These are phyloP conservation scores for Saccostrea glomerata DNA, from an alignment of 1,140 invertebrate genomes.

Conservation along the genomic window DNA sequence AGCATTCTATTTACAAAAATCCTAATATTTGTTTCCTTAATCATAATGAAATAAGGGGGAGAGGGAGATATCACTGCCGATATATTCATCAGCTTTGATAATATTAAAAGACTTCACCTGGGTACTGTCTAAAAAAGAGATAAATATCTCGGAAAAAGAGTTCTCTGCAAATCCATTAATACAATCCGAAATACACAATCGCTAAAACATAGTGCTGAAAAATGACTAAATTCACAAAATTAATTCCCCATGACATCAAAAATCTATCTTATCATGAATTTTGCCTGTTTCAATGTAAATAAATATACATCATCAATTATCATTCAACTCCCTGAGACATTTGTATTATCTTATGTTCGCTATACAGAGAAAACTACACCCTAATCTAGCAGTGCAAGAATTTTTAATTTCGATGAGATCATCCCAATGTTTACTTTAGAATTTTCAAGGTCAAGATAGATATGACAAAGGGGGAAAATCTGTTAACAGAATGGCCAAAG, in stretches of 20 bases:
- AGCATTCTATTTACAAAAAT: conserved; percentile 37
- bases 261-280: conserved; percentile 25
- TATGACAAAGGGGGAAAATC: too few relatives aligned
- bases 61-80: conserved; percentile 14
- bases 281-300: conserved; percentile 36
- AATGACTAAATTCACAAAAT: conserved; percentile 33
- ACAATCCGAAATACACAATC: conserved; percentile 21
- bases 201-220: conserved; percentile 8
- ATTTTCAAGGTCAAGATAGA: too few relatives aligned
- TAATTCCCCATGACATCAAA: conserved; percentile 31
- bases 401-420: conserved; percentile 21
- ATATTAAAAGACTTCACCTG: conserved; percentile 34
- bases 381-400: conserved; percentile 27
- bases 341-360: neutral
- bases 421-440: conserved; percentile 20
- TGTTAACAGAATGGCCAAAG: too few relatives aligned
- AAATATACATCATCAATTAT: conserved; percentile 37
- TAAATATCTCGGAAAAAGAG: neutral
- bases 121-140: conserved; percentile 6
- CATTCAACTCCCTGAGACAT: conserved; percentile 24
- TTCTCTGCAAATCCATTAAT: conserved; percentile 28
- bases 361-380: neutral
- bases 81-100: conserved; percentile 32
- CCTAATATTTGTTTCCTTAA: conserved; percentile 37
- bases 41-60: conserved; percentile 36